These are phyloP conservation scores for Apodemia hepburni DNA, from an alignment of 2,888 invertebrate species.

Conservation along the genomic window DNA sequence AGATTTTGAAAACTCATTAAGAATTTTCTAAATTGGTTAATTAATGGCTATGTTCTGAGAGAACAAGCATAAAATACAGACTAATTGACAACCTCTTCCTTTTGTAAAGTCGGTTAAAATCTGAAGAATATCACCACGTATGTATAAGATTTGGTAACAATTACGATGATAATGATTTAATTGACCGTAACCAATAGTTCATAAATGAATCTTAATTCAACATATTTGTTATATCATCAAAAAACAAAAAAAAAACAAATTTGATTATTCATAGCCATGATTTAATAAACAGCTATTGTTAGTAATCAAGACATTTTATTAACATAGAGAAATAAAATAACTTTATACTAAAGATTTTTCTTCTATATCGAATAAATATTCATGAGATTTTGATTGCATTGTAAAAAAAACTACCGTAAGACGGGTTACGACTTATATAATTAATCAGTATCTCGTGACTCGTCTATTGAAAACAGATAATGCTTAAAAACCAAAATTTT, in stretches of 20 bases:
- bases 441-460: not conserved
- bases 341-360: not conserved
- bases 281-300: not conserved
- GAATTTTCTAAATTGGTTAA: too few species aligned
- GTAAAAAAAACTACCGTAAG: not conserved
- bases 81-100: too few species aligned
- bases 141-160: not conserved
- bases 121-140: too few species aligned
- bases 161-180: not conserved
- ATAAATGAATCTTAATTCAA: not conserved
- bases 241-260: not conserved
- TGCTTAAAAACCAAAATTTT: too few species aligned
- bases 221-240: not conserved
- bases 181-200: not conserved
- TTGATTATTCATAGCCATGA: not conserved
- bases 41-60: too few species aligned
- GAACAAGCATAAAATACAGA: too few species aligned
- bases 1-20: too few species aligned
- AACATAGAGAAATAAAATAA: not conserved
- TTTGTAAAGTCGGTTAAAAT: too few species aligned
- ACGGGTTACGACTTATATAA: not conserved
- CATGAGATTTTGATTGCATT: constrained; percentile 4
- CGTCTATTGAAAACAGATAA: too few species aligned
- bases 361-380: constrained; percentile 8
- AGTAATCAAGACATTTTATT: constrained; percentile 8